Base-by-base conservation (phyloP, 2,113 vertebrate species). In the Taurulus bubalis region DNA sequence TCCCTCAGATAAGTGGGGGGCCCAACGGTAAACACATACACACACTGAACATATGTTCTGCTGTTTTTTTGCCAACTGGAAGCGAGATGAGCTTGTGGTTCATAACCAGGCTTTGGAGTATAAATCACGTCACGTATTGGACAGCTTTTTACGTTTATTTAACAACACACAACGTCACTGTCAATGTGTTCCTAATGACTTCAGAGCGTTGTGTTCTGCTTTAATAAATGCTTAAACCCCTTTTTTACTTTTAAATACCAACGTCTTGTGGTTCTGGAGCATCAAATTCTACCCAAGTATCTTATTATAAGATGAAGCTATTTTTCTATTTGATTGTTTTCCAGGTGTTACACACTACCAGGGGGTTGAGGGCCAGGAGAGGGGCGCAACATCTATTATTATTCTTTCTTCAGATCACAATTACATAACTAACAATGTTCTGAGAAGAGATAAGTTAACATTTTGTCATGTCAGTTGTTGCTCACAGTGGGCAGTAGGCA, bases 11-110 rank as follows among this genome's bases (percentile, higher is more conserved):
- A 51, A 49, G 11, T 22, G 42, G 60, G 42, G 26, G 62, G n/a
- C 74, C 74, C 74, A 81, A 30, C 26, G 2, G 49, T 38, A 42
- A 53, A n/a, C 38, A 51, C 47, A 8, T 65, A n/a, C 59, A 62
- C 59, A 51, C 5, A 1, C 34, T 53, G n/a, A 68, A 58, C 84
- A 78, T 75, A 87, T 85, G 80, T 32, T 71, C 60, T 22, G 10
- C 16, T 40, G 47, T 65, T 15, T 8, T 38, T 28, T 28, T 55
- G 32, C 60, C 47, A 55, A 53, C 73, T 55, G 73, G 40, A 65
- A 53, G 60, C 34, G 34, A 53, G 47, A 75, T 28, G 45, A 28
- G 45, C 6, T 28, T 53, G 47, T 75, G 60, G 32, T 64, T 65
- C n/a, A 65, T 55, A 75, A 65, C 4, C 22, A 65, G 32, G 16